A percentile compares a stretch with the other conserved stretches of the same genome.
phyloP scores from a whole-genome alignment of 2,113 vertebrate species.

The Setophaga coronata region DNA sequence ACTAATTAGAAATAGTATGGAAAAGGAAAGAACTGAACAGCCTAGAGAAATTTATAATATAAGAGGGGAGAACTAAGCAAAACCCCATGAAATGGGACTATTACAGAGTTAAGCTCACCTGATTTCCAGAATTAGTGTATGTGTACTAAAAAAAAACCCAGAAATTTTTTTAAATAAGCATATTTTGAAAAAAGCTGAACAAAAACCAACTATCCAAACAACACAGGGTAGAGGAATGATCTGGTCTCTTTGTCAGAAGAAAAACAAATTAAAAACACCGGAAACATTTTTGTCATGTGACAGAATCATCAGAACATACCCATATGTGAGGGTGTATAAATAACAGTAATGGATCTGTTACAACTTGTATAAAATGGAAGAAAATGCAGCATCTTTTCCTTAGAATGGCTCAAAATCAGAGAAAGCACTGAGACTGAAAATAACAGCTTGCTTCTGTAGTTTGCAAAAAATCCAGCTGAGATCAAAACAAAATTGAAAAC shows the following conservation, averaged over 20 bases:
- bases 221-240: neutral
- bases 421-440: neutral
- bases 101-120: neutral
- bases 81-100: neutral
- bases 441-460: neutral
- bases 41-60: neutral
- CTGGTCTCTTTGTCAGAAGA: neutral
- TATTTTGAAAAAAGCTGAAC: neutral
- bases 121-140: neutral
- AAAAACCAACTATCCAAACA: fast-evolving
- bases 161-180: neutral
- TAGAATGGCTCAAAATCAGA: neutral
- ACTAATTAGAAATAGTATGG: neutral
- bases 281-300: neutral
- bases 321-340: neutral
- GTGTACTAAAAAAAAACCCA: neutral
- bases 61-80: neutral
- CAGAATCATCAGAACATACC: neutral
- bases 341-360: neutral
- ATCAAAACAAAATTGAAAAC: neutral
- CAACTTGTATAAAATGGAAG: neutral
- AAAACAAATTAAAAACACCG: neutral
- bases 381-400: neutral
- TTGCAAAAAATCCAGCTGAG: constrained; percentile 3
- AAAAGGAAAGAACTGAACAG: neutral